phyloP scores from a whole-genome alignment of 2,797 vertebrate species.

The Gymnoscopelus microlampas region DNA sequence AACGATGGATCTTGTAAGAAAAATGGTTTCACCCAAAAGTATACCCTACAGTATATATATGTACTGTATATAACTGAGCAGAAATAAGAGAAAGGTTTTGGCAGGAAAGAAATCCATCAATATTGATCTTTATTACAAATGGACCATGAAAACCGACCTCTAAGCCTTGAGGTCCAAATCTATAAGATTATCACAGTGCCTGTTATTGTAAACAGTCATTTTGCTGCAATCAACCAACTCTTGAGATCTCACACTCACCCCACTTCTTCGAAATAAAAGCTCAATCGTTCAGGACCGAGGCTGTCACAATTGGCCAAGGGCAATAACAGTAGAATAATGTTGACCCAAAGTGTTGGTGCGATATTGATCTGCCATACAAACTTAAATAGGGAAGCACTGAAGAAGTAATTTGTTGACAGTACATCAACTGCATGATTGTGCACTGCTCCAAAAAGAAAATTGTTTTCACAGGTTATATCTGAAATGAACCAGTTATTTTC shows the following conservation, averaged over 20 bases:
- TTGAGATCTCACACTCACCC: conserved; percentile 10
- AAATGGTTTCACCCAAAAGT: not conserved
- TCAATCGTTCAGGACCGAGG: not conserved
- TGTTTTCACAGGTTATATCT: conserved; percentile 4
- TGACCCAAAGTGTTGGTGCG: not conserved
- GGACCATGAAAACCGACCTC: conserved; percentile 1
- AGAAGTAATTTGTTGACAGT: not conserved
- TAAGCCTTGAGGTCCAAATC: conserved; percentile 18
- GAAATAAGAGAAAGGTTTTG: too few relatives aligned
- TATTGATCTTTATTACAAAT: conserved; percentile 18
- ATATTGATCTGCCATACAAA: conserved; percentile 12
- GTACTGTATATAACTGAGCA: too few relatives aligned
- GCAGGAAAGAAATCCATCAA: not conserved
- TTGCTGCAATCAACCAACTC: conserved; percentile 4
- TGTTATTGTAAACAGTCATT: conserved; percentile 1
- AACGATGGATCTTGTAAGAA: too few relatives aligned
- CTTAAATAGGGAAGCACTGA: conserved; percentile 15
- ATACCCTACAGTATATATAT: too few relatives aligned
- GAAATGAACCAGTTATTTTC: not conserved
- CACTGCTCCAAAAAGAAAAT: not conserved
- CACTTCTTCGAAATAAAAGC: conserved; percentile 16
- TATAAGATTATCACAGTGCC: conserved; percentile 3
- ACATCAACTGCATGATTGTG: not conserved
- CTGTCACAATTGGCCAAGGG: conserved; percentile 19
- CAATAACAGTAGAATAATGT: conserved; percentile 20